These are phyloP conservation scores for Equus quagga DNA, from an alignment of 2,113 vertebrate genomes.

Conservation along the genomic window DNA sequence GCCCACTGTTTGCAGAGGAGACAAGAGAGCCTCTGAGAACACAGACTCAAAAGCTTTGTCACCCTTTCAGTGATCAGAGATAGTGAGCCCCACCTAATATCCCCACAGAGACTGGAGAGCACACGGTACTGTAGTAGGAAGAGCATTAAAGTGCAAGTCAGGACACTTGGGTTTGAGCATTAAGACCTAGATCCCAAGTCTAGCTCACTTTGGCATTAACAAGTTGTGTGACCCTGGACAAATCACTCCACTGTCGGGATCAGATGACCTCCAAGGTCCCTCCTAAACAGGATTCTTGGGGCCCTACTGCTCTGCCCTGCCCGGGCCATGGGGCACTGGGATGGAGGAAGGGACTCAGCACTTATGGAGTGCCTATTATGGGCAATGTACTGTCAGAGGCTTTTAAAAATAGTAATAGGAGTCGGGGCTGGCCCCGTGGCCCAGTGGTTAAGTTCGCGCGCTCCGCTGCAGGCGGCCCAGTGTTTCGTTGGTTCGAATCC, in stretches of 20 bases:
- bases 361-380: background rate
- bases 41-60: background rate
- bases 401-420: conserved; percentile 6
- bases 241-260: background rate
- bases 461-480: no score
- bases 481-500: no score
- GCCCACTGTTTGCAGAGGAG: background rate
- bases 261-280: background rate
- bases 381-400: background rate
- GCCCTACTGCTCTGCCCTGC: background rate
- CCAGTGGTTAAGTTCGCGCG: no score
- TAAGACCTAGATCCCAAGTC: background rate
- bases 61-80: background rate
- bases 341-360: background rate
- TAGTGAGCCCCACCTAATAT: background rate
- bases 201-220: background rate
- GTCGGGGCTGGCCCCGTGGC: no score
- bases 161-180: background rate
- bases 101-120: background rate
- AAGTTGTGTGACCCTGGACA: background rate
- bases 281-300: background rate
- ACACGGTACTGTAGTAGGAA: background rate
- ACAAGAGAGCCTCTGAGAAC: background rate
- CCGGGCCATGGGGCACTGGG: no score
- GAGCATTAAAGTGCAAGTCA: background rate